These are phyloP conservation scores for Cyphomyrus plagiostoma DNA, from an alignment of 2,113 vertebrate species.

Conservation along the genomic window DNA sequence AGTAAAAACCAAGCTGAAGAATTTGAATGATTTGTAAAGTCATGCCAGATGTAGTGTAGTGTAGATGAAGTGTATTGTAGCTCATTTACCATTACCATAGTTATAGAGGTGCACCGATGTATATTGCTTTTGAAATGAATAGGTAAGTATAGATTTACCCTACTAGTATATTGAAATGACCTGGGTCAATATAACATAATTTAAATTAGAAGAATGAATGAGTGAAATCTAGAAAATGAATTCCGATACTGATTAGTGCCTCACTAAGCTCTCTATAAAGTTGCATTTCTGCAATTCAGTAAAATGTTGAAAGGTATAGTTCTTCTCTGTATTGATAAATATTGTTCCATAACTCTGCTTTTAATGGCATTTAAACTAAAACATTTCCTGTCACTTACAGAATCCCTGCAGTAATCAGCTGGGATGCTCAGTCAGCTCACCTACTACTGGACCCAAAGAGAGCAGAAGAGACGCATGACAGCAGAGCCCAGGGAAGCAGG, in stretches of 20 bases:
- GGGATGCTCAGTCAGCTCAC: background rate
- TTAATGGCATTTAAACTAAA: background rate
- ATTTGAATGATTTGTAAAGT: background rate
- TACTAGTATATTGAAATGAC: background rate
- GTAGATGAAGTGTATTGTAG: background rate
- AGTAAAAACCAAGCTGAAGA: background rate
- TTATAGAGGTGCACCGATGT: background rate
- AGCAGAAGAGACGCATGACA: background rate
- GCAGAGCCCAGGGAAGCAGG: background rate
- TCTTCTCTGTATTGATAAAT: background rate
- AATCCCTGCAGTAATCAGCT: background rate
- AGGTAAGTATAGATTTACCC: background rate
- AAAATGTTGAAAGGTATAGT: background rate
- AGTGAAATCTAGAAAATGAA: background rate
- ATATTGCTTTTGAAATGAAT: conserved; percentile 1
- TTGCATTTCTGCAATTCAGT: conserved; percentile 2
- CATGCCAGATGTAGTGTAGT: background rate
- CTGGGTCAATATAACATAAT: background rate
- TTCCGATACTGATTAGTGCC: background rate
- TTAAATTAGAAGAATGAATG: background rate
- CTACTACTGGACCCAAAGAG: background rate
- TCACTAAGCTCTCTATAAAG: background rate
- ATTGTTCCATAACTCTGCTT: background rate
- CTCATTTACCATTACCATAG: background rate
- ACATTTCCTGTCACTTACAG: background rate